Evolutionary conservation across 2,113 vertebrate genomes (phyloP).

Genomic region (Catharus fuscescens): DNA sequence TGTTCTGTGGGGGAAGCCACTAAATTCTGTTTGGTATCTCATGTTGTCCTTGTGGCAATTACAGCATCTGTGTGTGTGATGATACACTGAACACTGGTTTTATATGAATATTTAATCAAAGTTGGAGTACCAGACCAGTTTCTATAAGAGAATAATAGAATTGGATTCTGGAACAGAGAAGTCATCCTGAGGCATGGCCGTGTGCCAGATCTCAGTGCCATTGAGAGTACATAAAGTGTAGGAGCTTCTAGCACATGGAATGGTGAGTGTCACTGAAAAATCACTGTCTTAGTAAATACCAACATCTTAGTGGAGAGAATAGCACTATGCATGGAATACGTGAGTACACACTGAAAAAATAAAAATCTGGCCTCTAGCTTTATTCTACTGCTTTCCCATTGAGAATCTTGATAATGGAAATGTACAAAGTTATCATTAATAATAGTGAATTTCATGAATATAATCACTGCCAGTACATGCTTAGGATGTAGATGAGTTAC

Average conservation of each 20-base stretch:
- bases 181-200: not conserved
- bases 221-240: not conserved
- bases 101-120: not conserved
- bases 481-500: not conserved
- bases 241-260: not conserved
- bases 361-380: not conserved
- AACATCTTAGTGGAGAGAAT: not conserved
- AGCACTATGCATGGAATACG: not conserved
- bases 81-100: not conserved
- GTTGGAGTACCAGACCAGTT: not conserved
- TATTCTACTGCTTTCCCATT: not conserved
- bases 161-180: not conserved
- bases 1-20: not conserved
- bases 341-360: rapidly evolving
- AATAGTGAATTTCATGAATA: constrained; percentile 13
- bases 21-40: not conserved
- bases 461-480: not conserved
- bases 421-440: constrained; percentile 33
- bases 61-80: not conserved
- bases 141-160: not conserved
- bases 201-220: not conserved
- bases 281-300: not conserved
- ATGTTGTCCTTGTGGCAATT: not conserved
- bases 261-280: not conserved
- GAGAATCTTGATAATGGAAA: constrained; percentile 31